Evolutionary conservation across 1,140 invertebrate species (phyloP), one percentile per base, ranked within the genome.

Genomic region (Doryteuthis pealeii): DNA sequence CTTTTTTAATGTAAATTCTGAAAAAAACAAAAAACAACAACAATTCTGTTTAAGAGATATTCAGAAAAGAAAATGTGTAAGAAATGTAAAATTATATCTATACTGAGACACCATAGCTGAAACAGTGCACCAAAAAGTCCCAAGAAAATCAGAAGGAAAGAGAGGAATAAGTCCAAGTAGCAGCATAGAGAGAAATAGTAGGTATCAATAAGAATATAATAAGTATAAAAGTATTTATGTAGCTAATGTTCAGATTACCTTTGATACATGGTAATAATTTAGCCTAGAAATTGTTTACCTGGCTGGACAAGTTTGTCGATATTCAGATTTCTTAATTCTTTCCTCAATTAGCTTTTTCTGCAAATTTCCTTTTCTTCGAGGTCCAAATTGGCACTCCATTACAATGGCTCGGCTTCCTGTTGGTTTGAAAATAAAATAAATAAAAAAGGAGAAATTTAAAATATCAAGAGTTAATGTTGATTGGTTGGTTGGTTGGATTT

Each of bases 311-410:
- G 87, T 87, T 62, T 87, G 84, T 70, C 77, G 83, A 72, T 85
- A 88, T 58, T 83, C 81, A 40, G 75, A 76, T 66, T 75, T 77
- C 2, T 32, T 35, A 33, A 43, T 72, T 18, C 35, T 67, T 65
- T 65, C 35, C 33, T 78, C 77, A 5, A 70, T 31, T 62, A 79
- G 78, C 76, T 79, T 82, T 72, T 81, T 84, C n/a, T 73, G 33
- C n/a, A 72, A 67, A 49, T 78, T 81, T 30, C 86, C 86, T 77
- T 87, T 86, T 67, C 87, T 80, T 12, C 87, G 73, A 35, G 87
- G 87, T 26, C 87, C 87, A 82, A 80, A 88, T 80, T 88, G 86
- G 76, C 87, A 88, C 69, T 88, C 87, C 86, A 87, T 87, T 6
- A 88, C 87, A 22, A 88, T 81, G 14, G 87, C 87, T 67, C 87